Conservation (phyloP, 2,888 invertebrate species). For the Panzeria rudis region DNA sequence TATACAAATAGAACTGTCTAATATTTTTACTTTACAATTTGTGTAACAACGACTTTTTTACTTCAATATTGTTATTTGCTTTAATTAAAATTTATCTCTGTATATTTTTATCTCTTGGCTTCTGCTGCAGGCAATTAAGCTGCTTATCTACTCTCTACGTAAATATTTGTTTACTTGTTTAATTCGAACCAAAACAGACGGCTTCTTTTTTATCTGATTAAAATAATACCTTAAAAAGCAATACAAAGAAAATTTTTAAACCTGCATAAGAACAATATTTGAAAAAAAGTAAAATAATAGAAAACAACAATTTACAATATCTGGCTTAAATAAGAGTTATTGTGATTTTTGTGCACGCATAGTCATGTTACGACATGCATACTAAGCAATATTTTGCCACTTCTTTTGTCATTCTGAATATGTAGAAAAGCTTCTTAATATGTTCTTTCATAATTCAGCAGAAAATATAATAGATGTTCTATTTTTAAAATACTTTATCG, state of each 20-base stretch:
- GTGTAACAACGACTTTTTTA: neutral
- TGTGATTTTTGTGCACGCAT: neutral
- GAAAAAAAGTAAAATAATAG: neutral
- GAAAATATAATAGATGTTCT: neutral
- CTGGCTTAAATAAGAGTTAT: neutral
- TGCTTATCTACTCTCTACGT: constrained; percentile 17
- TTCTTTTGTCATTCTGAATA: neutral
- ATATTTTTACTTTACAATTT: neutral
- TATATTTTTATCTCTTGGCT: neutral
- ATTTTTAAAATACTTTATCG: neutral
- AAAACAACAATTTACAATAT: neutral
- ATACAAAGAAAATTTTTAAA: neutral
- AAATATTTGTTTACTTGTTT: constrained; percentile 36
- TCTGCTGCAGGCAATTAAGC: constrained; percentile 7
- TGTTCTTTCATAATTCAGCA: neutral
- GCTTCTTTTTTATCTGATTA: constrained; percentile 13
- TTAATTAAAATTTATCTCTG: constrained; percentile 1
- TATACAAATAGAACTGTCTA: no score
- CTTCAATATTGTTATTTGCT: neutral
- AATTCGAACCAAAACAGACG: constrained; percentile 1
- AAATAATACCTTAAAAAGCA: neutral
- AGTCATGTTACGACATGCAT: neutral
- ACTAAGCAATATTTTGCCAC: neutral
- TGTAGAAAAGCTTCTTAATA: neutral
- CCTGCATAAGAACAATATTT: neutral